Base-by-base conservation (phyloP, 1,140 invertebrate genomes). In the Halesus radiatus region DNA sequence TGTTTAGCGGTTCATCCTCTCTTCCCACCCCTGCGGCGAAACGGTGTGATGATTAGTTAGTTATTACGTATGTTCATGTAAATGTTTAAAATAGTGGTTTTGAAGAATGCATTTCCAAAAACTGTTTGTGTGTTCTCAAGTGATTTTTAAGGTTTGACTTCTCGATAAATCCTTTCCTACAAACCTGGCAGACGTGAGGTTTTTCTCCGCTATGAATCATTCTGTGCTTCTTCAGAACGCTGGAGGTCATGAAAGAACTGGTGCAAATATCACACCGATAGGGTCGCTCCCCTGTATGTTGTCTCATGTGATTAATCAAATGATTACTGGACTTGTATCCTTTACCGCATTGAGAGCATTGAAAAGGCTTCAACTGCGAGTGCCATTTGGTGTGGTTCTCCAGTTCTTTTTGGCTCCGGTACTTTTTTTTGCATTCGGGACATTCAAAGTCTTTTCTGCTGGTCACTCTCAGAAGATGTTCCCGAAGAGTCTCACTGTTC, bases 331-430 rank as follows among this genome's bases (percentile, higher is more conserved):
- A 94, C 6, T 92, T 94, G 86, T 95, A 96, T 0, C 93, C 90
- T 86, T 95, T 96, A 5, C 91, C 90, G 84, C 95, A 96, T 56
- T 92, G 91, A 0, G 88, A 89, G 83, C 94, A 92, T 79, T 92
- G 86, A 85, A 93, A 93, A 0, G 93, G 93, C 54, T 91, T 84
- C 79, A 93, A 92, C 2, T 92, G 92, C 0, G 94, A 95, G 83
- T 96, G 95, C 78, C 78, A 80, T 64, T 80, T 80, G 22, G 54
- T 20, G 64, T 82, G 95, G 89, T 96, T 95, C 53, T 94, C 93
- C 22, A 96, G 86, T 26, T 95, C 95, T 0, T 94, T 95, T 90
- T 95, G 95, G 84, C 92, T 93, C n/a, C 89, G 88, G 0, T 89
- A 89, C 0, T 86, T 84, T 53, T 90, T 95, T 60, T 92, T 92